Percentiles rank a stretch among this genome's conserved stretches.
Conservation (phyloP, 1,140 invertebrate genomes). For the Drosophila malerkotliana region DNA sequence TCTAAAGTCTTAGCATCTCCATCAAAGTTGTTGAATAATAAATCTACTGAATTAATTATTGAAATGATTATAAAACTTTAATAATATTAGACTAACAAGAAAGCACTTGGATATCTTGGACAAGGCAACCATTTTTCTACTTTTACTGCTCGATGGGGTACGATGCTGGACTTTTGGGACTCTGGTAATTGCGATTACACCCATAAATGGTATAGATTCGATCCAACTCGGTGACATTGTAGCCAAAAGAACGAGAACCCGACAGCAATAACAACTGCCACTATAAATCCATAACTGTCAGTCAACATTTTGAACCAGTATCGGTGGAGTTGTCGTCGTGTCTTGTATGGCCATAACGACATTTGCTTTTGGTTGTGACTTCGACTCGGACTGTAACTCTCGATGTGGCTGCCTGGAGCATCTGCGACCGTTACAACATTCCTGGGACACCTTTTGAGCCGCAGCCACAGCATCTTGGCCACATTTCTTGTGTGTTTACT, state of each 20-base stretch:
- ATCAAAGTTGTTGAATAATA: conserved; percentile 17
- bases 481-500: conserved; percentile 58
- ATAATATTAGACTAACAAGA: too few species aligned
- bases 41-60: conserved; percentile 11
- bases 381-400: conserved; percentile 3
- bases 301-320: conserved; percentile 74
- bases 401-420: conserved; percentile 13
- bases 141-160: conserved; percentile 34
- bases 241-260: conserved; percentile 32
- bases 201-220: conserved; percentile 62
- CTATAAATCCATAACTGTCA: conserved; percentile 81
- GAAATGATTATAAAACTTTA: too few species aligned
- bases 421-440: conserved; percentile 70
- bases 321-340: conserved; percentile 54
- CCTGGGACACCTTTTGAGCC: conserved; percentile 62
- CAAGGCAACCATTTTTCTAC: conserved; percentile 1
- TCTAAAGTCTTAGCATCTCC: background rate
- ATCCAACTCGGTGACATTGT: conserved; percentile 66
- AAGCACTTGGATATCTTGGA: too few species aligned
- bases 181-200: conserved; percentile 55
- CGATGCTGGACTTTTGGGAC: conserved; percentile 19
- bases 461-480: conserved; percentile 25
- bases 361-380: conserved; percentile 54
- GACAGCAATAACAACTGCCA: conserved; percentile 55
- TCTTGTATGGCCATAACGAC: conserved; percentile 69